Conservation (phyloP, 2,888 invertebrate species). For the Scaptomyza reducta region DNA sequence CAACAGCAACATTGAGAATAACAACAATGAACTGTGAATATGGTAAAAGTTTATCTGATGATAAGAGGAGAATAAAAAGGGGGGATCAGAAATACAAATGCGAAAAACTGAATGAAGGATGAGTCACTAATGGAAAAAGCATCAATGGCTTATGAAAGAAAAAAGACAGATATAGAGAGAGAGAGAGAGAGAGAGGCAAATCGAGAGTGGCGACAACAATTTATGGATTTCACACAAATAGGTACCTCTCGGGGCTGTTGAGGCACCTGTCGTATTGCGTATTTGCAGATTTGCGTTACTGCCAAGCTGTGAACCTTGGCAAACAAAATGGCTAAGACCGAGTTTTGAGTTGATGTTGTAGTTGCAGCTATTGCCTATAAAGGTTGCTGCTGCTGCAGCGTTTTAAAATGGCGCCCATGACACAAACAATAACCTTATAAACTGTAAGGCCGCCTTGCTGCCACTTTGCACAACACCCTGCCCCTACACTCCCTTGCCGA, state of each 20-base stretch:
- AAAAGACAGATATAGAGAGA: not conserved
- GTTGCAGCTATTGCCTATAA: conserved; percentile 31
- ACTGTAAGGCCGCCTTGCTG: conserved; percentile 54
- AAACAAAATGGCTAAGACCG: conserved; percentile 69
- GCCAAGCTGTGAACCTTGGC: conserved; percentile 31
- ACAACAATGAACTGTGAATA: conserved; percentile 14
- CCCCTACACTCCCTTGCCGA: conserved; percentile 1
- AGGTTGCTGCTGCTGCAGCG: conserved; percentile 39
- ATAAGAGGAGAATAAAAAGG: not conserved
- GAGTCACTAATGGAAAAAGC: conserved; percentile 73
- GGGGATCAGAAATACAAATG: conserved; percentile 6
- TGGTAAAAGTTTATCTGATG: conserved; percentile 13
- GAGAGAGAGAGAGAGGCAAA: conserved; percentile 8
- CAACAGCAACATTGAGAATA: conserved; percentile 27
- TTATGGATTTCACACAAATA: conserved; percentile 63
- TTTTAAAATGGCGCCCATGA: conserved; percentile 74
- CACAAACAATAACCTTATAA: conserved; percentile 79
- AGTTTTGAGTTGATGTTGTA: conserved; percentile 18
- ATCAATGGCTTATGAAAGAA: conserved; percentile 74
- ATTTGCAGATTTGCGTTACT: conserved; percentile 52
- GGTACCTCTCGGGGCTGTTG: not conserved
- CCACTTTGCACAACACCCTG: conserved; percentile 18
- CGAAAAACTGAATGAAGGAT: not conserved
- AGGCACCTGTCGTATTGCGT: conserved; percentile 48
- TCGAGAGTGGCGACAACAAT: conserved; percentile 61